phyloP scores from a whole-genome alignment of 1,140 invertebrate genomes.

The Zaprionus taronus region DNA sequence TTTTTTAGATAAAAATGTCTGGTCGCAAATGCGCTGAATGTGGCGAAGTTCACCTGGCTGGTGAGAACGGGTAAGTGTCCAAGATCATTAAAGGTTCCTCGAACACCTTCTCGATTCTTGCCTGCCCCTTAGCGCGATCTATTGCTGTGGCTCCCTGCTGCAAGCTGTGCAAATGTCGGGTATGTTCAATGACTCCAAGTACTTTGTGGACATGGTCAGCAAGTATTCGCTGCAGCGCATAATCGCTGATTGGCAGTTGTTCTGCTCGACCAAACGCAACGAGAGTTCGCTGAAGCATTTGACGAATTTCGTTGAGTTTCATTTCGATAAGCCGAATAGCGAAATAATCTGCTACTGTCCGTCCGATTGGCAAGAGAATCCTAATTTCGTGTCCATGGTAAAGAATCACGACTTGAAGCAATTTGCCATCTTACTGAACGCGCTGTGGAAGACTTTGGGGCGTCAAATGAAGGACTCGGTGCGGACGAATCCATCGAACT shows the following conservation, averaged over 20 bases:
- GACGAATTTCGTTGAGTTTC: constrained; percentile 87
- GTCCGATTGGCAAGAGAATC: constrained; percentile 89
- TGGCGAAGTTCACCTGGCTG: constrained; percentile 33
- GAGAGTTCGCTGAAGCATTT: constrained; percentile 86
- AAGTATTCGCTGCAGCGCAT: constrained; percentile 88
- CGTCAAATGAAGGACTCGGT: constrained; percentile 93
- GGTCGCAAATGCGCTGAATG: constrained; percentile 37
- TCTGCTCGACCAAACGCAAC: constrained; percentile 87
- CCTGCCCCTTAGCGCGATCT: constrained; percentile 88
- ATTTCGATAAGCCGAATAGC: constrained; percentile 90
- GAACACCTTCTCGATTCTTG: neutral
- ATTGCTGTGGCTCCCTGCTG: constrained; percentile 92
- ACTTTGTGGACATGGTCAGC: constrained; percentile 95
- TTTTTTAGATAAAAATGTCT: constrained; percentile 32
- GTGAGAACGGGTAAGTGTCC: constrained; percentile 35
- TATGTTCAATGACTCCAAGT: constrained; percentile 93
- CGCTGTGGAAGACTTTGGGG: constrained; percentile 93
- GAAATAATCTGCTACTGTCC: constrained; percentile 92
- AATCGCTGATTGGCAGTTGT: constrained; percentile 87
- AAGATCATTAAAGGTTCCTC: too few relatives aligned
- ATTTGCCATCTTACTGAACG: constrained; percentile 89
- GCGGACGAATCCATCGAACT: constrained; percentile 87
- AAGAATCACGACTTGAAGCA: constrained; percentile 88
- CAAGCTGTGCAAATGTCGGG: constrained; percentile 91
- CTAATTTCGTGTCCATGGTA: constrained; percentile 87